These are phyloP conservation scores for Ephydatia muelleri DNA, from an alignment of 37 sponge, comb jelly and placozoan genomes.

Conservation along the genomic window DNA sequence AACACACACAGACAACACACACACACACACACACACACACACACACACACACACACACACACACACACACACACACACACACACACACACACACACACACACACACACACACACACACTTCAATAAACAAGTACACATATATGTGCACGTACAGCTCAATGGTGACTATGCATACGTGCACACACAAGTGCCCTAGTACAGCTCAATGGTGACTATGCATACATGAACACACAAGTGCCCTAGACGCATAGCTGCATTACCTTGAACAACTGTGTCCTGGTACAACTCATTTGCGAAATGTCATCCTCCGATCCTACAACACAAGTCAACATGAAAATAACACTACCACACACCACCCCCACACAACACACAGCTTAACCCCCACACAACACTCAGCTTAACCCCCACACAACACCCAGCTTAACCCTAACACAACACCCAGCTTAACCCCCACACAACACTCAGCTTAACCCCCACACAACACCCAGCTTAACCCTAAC, in stretches of 20 bases:
- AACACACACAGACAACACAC: background rate
- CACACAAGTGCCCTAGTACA: background rate
- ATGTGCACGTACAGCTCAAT: background rate
- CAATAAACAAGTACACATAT: background rate
- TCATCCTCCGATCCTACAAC: slow-evolving; percentile 58
- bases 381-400: too few species aligned
- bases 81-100: slow-evolving; percentile 25
- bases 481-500: too few species aligned
- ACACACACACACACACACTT: slow-evolving; percentile 12
- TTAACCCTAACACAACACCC: too few species aligned
- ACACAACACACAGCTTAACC: background rate
- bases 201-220: background rate
- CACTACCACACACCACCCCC: background rate
- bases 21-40: background rate
- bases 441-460: too few species aligned
- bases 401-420: too few species aligned
- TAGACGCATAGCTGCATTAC: too few species aligned
- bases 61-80: slow-evolving; percentile 6
- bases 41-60: background rate
- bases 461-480: too few species aligned
- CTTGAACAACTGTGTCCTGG: slow-evolving; percentile 60
- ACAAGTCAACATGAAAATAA: background rate
- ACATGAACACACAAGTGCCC: background rate
- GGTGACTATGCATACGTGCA: background rate
- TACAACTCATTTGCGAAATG: slow-evolving; percentile 15